These are phyloP conservation scores for Autographa gamma DNA, from an alignment of 2,888 invertebrate species.

Conservation along the genomic window DNA sequence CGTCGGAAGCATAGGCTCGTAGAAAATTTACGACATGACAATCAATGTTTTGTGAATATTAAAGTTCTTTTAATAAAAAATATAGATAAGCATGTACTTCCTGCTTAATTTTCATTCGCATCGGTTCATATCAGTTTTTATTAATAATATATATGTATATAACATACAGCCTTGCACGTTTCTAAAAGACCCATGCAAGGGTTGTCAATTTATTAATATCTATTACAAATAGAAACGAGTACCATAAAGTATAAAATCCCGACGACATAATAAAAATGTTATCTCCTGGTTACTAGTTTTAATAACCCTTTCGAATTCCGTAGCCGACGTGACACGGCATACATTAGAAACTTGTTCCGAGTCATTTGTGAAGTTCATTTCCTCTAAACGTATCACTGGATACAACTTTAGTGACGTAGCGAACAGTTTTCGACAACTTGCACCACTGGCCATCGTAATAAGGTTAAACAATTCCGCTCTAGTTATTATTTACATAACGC, in stretches of 20 bases:
- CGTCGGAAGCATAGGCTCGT: constrained; percentile 42
- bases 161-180: neutral
- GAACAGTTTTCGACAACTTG: constrained; percentile 25
- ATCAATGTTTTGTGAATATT: constrained; percentile 18
- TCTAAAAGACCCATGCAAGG: too few relatives aligned
- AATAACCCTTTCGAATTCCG: constrained; percentile 51
- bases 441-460: constrained; percentile 29
- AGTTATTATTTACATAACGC: constrained; percentile 52
- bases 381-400: constrained; percentile 24
- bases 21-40: constrained; percentile 45
- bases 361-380: constrained; percentile 19
- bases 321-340: constrained; percentile 44
- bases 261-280: constrained; percentile 30
- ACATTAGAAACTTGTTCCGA: constrained; percentile 48
- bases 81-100: neutral
- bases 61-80: constrained; percentile 25
- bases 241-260: constrained; percentile 18
- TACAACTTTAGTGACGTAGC: constrained; percentile 10
- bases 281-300: constrained; percentile 42
- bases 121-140: neutral
- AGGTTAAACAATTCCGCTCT: constrained; percentile 54
- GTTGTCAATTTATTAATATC: neutral
- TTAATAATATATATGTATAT: too few relatives aligned
- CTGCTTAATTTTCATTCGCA: neutral
- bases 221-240: neutral